phyloP scores from a whole-genome alignment of 2,113 vertebrate species.

The Caloenas nicobarica region DNA sequence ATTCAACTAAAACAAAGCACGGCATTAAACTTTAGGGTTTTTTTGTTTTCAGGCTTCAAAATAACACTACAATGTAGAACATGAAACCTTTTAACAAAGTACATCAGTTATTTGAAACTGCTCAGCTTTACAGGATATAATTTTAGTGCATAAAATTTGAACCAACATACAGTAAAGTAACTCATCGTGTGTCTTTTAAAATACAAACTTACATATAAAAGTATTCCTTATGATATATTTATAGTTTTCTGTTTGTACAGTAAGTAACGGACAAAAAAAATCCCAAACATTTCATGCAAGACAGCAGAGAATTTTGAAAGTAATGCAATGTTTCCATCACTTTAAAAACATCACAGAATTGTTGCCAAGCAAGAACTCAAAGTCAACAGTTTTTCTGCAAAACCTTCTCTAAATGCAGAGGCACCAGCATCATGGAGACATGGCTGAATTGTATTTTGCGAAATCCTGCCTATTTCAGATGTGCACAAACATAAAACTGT shows the following conservation, averaged over 20 bases:
- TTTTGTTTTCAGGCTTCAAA: not conserved
- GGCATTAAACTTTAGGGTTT: not conserved
- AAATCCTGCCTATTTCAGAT: not conserved
- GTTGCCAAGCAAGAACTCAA: not conserved
- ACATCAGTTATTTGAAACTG: not conserved
- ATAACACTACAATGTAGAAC: not conserved
- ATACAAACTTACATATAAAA: not conserved
- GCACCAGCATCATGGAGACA: accelerated
- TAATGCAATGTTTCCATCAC: not conserved
- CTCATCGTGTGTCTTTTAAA: not conserved
- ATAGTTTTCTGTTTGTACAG: not conserved
- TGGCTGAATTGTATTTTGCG: not conserved
- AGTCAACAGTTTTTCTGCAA: not conserved
- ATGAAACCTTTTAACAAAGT: not conserved
- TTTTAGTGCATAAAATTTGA: not conserved
- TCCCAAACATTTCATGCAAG: not conserved
- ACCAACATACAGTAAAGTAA: not conserved
- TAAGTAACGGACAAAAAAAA: not conserved
- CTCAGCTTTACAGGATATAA: not conserved
- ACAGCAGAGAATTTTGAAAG: not conserved
- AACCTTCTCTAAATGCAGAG: not conserved
- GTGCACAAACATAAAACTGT: not conserved
- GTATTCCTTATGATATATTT: not conserved
- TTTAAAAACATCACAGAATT: not conserved
- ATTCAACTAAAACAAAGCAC: not conserved